Conservation (phyloP, 2,888 invertebrate genomes). For the Drosophila buzzatii region DNA sequence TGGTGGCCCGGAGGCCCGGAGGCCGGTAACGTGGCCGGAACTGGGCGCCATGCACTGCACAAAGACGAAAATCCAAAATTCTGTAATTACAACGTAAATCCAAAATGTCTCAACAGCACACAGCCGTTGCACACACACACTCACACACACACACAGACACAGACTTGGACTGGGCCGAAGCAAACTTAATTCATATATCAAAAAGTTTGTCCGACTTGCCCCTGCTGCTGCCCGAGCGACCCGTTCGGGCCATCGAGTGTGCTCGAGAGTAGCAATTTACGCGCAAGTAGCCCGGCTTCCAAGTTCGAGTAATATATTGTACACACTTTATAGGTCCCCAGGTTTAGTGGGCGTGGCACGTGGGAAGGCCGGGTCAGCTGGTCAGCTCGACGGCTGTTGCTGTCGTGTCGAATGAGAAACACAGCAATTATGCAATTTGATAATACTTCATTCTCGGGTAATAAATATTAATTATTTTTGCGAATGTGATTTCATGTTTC, state of each 20-base stretch:
- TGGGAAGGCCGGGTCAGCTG: constrained; percentile 31
- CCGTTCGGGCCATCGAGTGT: constrained; percentile 30
- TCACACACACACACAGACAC: constrained; percentile 36
- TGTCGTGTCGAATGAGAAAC: constrained; percentile 82
- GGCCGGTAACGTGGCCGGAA: constrained; percentile 30
- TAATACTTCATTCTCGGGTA: constrained; percentile 81
- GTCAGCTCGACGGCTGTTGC: constrained; percentile 14
- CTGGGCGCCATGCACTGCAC: constrained; percentile 41
- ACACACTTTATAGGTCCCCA: constrained; percentile 62
- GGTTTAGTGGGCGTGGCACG: constrained; percentile 24
- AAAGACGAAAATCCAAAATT: constrained; percentile 77
- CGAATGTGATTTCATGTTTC: constrained; percentile 61
- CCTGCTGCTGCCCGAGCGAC: constrained; percentile 1
- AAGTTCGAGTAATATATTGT: constrained; percentile 57
- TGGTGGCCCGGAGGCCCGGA: constrained; percentile 6
- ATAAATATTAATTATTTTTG: constrained; percentile 80
- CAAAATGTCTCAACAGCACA: constrained; percentile 80
- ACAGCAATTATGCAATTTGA: constrained; percentile 81
- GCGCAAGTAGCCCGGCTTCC: constrained; percentile 73
- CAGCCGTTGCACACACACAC: constrained; percentile 62
- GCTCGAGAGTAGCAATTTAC: constrained; percentile 78
- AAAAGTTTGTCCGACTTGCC: constrained; percentile 66
- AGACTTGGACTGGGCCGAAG: constrained; percentile 35
- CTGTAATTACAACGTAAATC: constrained; percentile 82
- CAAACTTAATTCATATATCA: constrained; percentile 81